Percentiles rank a stretch among this genome's conserved stretches.
Evolutionary conservation across 2,888 invertebrate genomes (phyloP).

Genomic region (Nomada fucata): DNA sequence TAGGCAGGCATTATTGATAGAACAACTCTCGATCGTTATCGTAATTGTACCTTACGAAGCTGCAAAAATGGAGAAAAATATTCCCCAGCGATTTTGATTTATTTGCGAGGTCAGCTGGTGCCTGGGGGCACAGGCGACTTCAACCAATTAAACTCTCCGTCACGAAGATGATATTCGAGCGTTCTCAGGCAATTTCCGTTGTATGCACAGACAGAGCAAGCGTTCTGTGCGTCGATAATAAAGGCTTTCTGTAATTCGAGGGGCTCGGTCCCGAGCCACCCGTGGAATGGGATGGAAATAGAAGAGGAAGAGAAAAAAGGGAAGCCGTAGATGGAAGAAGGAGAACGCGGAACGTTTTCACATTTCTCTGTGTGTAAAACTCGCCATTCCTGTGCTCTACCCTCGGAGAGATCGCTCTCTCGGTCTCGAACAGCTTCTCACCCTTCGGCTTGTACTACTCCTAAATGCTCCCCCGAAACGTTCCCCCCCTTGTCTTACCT

Average conservation of each 20-base stretch:
- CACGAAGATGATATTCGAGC: slow-evolving; percentile 42
- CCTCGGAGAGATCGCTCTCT: slow-evolving; percentile 47
- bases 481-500: slow-evolving; percentile 60
- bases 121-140: slow-evolving; percentile 12
- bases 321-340: slow-evolving; percentile 2
- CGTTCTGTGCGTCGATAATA: slow-evolving; percentile 44
- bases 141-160: slow-evolving; percentile 45
- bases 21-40: slow-evolving; percentile 6
- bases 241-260: slow-evolving; percentile 54
- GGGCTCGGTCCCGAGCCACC: slow-evolving; percentile 13
- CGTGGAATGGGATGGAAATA: slow-evolving; percentile 39
- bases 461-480: slow-evolving; percentile 62
- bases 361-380: slow-evolving; percentile 36
- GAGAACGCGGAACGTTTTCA: slow-evolving; percentile 29
- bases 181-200: slow-evolving; percentile 48
- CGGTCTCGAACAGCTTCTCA: slow-evolving; percentile 47
- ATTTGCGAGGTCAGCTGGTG: slow-evolving; percentile 19
- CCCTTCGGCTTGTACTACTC: slow-evolving; percentile 60
- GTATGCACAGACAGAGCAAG: slow-evolving; percentile 29
- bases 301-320: slow-evolving; percentile 8
- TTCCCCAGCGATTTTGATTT: background rate
- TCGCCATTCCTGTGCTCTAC: slow-evolving; percentile 40
- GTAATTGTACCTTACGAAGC: background rate
- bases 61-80: background rate
- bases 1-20: slow-evolving; percentile 59